Conservation (phyloP, 2,797 vertebrate genomes). For the Anabas testudineus region DNA sequence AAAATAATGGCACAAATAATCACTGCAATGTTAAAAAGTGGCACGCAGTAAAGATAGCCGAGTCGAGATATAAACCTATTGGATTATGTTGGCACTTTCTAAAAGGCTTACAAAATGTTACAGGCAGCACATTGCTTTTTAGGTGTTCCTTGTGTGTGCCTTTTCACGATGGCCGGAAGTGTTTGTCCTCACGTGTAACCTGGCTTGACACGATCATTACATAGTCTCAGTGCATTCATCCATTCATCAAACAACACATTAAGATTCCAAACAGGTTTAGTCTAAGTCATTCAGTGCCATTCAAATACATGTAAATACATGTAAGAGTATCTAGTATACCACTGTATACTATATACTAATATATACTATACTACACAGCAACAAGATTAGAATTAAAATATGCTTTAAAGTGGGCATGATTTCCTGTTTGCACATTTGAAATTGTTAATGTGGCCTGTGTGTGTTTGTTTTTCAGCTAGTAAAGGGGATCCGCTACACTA, state of each 20-base stretch:
- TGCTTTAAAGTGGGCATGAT: not conserved
- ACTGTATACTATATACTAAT: too few species aligned
- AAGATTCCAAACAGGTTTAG: not conserved
- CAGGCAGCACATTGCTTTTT: not conserved
- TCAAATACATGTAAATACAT: not conserved
- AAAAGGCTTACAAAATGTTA: not conserved
- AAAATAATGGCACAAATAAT: constrained; percentile 23
- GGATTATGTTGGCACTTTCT: not conserved
- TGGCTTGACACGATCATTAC: not conserved
- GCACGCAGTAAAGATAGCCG: not conserved
- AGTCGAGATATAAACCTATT: fast-evolving
- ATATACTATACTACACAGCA: too few species aligned
- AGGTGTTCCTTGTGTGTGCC: too few species aligned
- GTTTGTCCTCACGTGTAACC: not conserved
- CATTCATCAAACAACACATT: constrained; percentile 18
- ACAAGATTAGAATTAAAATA: not conserved
- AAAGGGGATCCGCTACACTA: constrained; percentile 83
- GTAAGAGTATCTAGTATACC: too few species aligned
- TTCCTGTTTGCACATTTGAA: not conserved
- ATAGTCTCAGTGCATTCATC: not conserved
- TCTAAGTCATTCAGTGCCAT: not conserved
- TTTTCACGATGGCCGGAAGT: constrained; percentile 30
- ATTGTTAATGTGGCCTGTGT: not conserved
- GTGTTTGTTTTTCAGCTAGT: constrained; percentile 78
- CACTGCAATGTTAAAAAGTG: not conserved